Evolutionary conservation across 2,888 invertebrate species (phyloP).

Genomic region (Torymus tubicola): DNA sequence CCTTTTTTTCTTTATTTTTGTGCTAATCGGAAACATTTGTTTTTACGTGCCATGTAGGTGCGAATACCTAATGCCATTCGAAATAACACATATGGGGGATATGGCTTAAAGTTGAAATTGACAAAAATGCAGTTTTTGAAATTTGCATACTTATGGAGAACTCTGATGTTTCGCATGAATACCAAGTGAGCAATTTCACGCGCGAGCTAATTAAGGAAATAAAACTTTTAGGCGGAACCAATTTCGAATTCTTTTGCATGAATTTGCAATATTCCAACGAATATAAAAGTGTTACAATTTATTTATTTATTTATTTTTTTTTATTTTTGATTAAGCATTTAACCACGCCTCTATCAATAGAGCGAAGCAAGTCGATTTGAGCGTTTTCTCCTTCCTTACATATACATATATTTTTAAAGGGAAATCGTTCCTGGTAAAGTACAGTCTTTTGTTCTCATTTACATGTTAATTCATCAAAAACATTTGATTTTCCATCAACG

Average conservation of each 20-base stretch:
- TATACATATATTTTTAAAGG: no score
- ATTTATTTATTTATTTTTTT: neutral
- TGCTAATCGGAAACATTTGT: neutral
- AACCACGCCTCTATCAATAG: no score
- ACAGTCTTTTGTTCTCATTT: no score
- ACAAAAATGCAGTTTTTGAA: conserved; percentile 13
- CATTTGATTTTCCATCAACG: no score
- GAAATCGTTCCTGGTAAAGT: no score
- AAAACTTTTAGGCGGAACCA: conserved; percentile 13
- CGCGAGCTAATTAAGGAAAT: conserved; percentile 36
- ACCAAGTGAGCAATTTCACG: conserved; percentile 36
- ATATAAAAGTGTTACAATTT: neutral
- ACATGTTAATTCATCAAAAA: no score
- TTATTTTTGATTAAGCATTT: no score
- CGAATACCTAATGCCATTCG: neutral
- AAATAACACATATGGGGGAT: neutral
- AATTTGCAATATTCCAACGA: conserved; percentile 13
- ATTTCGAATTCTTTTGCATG: conserved; percentile 28
- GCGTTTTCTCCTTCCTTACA: no score
- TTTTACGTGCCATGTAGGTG: no score
- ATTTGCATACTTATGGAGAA: conserved; percentile 50
- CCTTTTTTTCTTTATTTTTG: no score
- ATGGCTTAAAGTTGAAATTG: conserved; percentile 15
- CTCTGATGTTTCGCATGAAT: conserved; percentile 24
- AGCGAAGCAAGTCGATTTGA: no score